Base-by-base conservation (phyloP, 2,797 vertebrate genomes). In the Clarias fuscus region DNA sequence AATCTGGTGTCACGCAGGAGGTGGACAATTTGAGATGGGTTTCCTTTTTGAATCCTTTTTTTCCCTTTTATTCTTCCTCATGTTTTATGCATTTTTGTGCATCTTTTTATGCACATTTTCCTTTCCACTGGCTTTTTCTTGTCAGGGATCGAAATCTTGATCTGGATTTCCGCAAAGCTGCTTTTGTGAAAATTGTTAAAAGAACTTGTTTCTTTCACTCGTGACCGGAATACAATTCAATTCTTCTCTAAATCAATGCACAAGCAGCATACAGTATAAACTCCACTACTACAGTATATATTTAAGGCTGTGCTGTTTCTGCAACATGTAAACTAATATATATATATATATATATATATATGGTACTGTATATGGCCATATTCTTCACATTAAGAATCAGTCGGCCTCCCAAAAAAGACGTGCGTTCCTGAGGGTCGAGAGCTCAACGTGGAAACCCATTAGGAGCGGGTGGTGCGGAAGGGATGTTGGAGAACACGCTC, bases 391-490 rank as follows among this genome's bases (percentile, higher is more conserved):
- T 76, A 76, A 64, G 37, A 17, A 37, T 8, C 22, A 4, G 27
- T 48, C 53, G 20, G 27, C 22, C 58, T 62, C 82, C 24, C 58
- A 88, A 90, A 85, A 48, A 88, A 92, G 90, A 84, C 91, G 68
- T 86, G 75, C 86, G 33, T 71, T 82, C 85, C 90, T 91, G 87
- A 91, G 90, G 87, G 62, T 77, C 67, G 65, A 71, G 78, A 89
- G 88, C 88, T 89, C 89, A 86, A 90, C 89, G 85, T 71, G 73
- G 53, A 82, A 89, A 86, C 33, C 67, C 86, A 85, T 90, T 88
- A 88, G 59, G 58, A 89, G 89, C 90, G 85, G 87, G 72, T 80
- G 84, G 83, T 86, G 85, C 62, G 80, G 81, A 86, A 81, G 83
- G 86, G 85, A 79, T 71, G 27, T 85, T 77, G 82, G 83, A 90